Evolutionary conservation across 2,113 vertebrate species (phyloP).

Genomic region (Hyla sarda): DNA sequence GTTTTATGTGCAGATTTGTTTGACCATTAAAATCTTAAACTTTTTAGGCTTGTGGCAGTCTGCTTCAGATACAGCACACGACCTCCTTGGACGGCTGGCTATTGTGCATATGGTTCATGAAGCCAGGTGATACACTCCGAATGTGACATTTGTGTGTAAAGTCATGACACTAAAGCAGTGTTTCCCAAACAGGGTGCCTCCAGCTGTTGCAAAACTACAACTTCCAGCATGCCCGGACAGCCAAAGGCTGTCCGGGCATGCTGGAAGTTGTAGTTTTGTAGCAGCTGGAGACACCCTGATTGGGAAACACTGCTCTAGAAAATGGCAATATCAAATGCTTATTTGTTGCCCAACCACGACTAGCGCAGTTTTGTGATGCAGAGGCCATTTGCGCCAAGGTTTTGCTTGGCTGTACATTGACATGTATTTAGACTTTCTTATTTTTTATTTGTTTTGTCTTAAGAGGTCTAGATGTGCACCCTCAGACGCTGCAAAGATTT

Average conservation of each 20-base stretch:
- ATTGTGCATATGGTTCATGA: conserved; percentile 75
- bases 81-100: conserved; percentile 67
- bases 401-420: background rate
- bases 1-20: background rate
- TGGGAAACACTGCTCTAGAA: too few relatives aligned
- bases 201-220: too few relatives aligned
- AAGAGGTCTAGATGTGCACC: conserved; percentile 72
- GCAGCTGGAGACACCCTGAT: too few relatives aligned
- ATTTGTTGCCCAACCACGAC: background rate
- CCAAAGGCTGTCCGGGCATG: too few relatives aligned
- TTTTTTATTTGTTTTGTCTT: background rate
- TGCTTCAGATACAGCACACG: conserved; percentile 68
- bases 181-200: too few relatives aligned
- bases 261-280: too few relatives aligned
- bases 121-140: conserved; percentile 62
- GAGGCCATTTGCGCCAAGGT: background rate
- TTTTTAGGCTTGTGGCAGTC: conserved; percentile 71
- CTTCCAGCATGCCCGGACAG: too few relatives aligned
- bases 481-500: conserved; percentile 70
- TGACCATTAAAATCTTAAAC: background rate
- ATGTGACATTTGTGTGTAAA: too few relatives aligned
- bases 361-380: background rate
- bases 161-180: too few relatives aligned
- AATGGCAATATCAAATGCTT: too few relatives aligned
- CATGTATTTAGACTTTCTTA: background rate